Evolutionary conservation across 2,113 vertebrate genomes (phyloP).

Genomic region (Calidris pugnax): DNA sequence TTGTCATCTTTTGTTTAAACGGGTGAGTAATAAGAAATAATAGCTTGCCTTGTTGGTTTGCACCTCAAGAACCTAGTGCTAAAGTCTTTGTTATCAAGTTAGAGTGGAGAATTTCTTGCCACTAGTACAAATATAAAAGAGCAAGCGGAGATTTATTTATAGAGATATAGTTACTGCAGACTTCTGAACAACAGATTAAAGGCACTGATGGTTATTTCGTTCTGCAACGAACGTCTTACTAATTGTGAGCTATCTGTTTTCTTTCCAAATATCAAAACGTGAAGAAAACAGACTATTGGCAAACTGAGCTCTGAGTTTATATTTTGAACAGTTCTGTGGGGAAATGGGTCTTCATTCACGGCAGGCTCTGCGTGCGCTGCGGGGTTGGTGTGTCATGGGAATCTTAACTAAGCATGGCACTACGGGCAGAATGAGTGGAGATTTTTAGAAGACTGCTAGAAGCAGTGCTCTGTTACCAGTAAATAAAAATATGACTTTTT

Average conservation of each 20-base stretch:
- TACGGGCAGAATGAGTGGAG: background rate
- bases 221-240: slow-evolving; percentile 43
- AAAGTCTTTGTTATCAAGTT: background rate
- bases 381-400: background rate
- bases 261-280: slow-evolving; percentile 27
- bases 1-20: slow-evolving; percentile 21
- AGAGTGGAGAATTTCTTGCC: slow-evolving; percentile 2
- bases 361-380: background rate
- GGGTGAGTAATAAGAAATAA: slow-evolving; percentile 32
- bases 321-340: slow-evolving; percentile 5
- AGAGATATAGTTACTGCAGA: slow-evolving; percentile 62
- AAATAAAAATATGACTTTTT: background rate
- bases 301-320: background rate
- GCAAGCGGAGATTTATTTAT: slow-evolving; percentile 50
- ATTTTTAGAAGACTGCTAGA: background rate
- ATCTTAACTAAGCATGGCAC: background rate
- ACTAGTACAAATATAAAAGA: slow-evolving; percentile 23
- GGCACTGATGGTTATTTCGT: slow-evolving; percentile 61
- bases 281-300: slow-evolving; percentile 41
- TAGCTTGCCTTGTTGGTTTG: background rate
- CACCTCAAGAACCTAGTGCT: background rate
- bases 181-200: slow-evolving; percentile 67
- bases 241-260: slow-evolving; percentile 59
- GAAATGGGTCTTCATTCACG: background rate
- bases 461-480: background rate